Conservation (phyloP, 2,113 vertebrate genomes). For the Pao palembangensis region DNA sequence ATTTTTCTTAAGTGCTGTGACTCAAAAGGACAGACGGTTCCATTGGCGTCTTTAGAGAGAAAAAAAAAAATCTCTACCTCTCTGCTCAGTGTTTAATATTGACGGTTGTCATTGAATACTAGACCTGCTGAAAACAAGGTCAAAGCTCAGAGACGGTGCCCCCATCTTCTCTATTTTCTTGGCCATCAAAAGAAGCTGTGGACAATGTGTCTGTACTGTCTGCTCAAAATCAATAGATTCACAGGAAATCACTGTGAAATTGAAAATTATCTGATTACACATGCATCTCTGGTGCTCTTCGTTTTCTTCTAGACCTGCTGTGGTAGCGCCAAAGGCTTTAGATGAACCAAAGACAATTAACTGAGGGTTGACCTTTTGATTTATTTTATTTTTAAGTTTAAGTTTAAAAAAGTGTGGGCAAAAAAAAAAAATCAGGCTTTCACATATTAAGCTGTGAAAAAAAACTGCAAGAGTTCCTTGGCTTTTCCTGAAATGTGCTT, state of each 20-base stretch:
- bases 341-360: no score
- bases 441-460: no score
- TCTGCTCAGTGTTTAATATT: slow-evolving; percentile 27
- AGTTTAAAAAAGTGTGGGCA: no score
- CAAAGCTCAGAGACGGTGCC: slow-evolving; percentile 21
- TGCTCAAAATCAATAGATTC: slow-evolving; percentile 35
- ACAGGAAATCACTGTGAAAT: slow-evolving; percentile 3
- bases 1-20: slow-evolving; percentile 15
- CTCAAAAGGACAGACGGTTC: slow-evolving; percentile 24
- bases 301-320: no score
- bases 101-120: slow-evolving; percentile 42
- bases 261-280: background rate
- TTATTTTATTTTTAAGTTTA: no score
- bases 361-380: no score
- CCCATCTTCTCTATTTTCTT: slow-evolving; percentile 11
- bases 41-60: slow-evolving; percentile 16
- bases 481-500: no score
- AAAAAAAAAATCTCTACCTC: slow-evolving; percentile 11
- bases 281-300: background rate
- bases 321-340: no score
- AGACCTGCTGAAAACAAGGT: slow-evolving; percentile 32
- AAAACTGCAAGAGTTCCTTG: no score
- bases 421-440: no score
- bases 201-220: slow-evolving; percentile 56
- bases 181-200: slow-evolving; percentile 23